Percentiles rank a stretch among this genome's conserved stretches.
These are phyloP conservation scores for Parazoanthus atlanticus DNA, from an alignment of 92 coral and sea anemone species.

Conservation along the genomic window DNA sequence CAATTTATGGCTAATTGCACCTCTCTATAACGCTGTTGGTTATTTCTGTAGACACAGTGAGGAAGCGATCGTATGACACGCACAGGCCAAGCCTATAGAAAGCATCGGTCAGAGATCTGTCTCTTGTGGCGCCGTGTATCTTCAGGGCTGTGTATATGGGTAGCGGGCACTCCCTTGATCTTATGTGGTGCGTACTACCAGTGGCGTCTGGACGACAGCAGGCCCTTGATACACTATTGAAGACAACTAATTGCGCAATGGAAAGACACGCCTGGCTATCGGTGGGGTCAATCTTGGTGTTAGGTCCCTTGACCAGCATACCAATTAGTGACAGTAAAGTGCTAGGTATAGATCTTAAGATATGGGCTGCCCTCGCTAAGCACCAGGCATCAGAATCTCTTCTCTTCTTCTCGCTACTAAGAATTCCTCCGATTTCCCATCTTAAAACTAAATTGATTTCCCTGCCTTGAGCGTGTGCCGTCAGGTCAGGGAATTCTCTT, in stretches of 20 bases:
- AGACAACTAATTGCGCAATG: constrained; percentile 53
- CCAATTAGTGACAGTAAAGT: constrained; percentile 52
- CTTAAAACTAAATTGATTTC: constrained; percentile 55
- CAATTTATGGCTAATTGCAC: not conserved
- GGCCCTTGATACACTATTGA: constrained; percentile 44
- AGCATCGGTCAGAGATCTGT: not conserved
- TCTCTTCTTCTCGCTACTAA: constrained; percentile 52
- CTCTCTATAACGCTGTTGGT: constrained; percentile 51
- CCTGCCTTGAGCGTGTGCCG: constrained; percentile 68
- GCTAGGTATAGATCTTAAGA: constrained; percentile 60
- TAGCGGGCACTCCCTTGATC: not conserved
- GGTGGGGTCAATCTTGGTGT: constrained; percentile 45
- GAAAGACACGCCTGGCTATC: constrained; percentile 54
- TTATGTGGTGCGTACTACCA: not conserved
- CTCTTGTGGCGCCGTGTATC: not conserved
- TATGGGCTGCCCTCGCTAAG: constrained; percentile 67
- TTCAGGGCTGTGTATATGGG: not conserved
- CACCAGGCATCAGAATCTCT: constrained; percentile 63
- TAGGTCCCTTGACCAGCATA: constrained; percentile 61
- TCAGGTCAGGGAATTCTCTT: constrained; percentile 63
- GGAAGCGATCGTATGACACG: constrained; percentile 40
- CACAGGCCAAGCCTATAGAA: not conserved
- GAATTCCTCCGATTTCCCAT: constrained; percentile 66
- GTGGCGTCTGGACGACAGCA: not conserved
- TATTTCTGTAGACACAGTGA: constrained; percentile 47